Evolutionary conservation across 2,113 vertebrate species (phyloP).

Genomic region (Ellobius talpinus): DNA sequence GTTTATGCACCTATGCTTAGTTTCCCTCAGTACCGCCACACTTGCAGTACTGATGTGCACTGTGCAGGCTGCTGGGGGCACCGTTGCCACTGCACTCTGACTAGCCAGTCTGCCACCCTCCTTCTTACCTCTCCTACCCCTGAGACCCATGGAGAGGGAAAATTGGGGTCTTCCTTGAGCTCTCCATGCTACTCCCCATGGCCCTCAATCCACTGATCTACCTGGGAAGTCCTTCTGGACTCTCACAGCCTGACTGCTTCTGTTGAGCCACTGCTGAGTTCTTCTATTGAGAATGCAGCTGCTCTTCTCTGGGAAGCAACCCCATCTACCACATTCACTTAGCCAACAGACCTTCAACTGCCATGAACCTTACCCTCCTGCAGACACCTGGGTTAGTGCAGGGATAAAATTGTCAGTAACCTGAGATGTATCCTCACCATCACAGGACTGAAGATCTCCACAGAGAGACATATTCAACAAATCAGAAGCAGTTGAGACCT

Average conservation of each 20-base stretch:
- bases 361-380: neutral
- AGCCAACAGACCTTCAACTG: neutral
- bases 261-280: neutral
- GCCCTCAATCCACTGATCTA: neutral
- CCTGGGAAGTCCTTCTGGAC: too few relatives aligned
- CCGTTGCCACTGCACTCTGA: too few relatives aligned
- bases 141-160: accelerated
- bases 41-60: neutral
- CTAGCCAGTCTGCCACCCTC: neutral
- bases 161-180: accelerated
- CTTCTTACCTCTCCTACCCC: accelerated
- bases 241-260: too few relatives aligned
- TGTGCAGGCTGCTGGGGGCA: accelerated
- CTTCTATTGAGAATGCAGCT: neutral
- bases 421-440: neutral
- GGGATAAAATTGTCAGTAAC: neutral
- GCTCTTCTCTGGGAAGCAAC: neutral
- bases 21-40: accelerated
- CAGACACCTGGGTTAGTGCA: too few relatives aligned
- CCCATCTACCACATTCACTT: accelerated
- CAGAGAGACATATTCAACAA: neutral
- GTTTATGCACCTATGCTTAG: accelerated
- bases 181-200: accelerated
- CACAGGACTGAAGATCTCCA: accelerated
- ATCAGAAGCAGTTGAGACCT: accelerated